A percentile compares a stretch with the other conserved stretches of the same genome.
Conservation (phyloP, 2,797 vertebrate species). For the Valencia hispanica region DNA sequence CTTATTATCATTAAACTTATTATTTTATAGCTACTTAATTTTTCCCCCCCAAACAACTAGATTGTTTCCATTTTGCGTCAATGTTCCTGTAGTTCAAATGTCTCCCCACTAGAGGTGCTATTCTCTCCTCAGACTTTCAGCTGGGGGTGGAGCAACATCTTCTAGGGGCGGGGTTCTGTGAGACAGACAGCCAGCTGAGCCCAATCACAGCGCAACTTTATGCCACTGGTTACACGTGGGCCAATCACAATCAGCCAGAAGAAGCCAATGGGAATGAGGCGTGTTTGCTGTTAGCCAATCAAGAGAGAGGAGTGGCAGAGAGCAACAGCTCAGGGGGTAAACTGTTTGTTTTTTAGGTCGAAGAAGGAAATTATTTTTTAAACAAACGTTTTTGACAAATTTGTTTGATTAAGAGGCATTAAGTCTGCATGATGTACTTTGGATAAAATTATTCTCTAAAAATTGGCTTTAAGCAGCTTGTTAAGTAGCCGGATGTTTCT, state of each 20-base stretch:
- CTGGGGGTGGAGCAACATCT: slow-evolving; percentile 76
- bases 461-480: too few species aligned
- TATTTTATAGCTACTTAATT: too few species aligned
- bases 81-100: slow-evolving; percentile 22
- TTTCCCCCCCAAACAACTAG: too few species aligned
- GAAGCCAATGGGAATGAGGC: slow-evolving; percentile 76
- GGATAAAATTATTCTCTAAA: neutral
- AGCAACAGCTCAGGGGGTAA: slow-evolving; percentile 78
- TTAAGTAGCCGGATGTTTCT: too few species aligned
- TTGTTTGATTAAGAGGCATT: neutral
- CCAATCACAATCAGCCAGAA: slow-evolving; percentile 78
- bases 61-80: accelerated
- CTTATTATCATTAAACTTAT: neutral
- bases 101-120: slow-evolving; percentile 63
- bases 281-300: slow-evolving; percentile 68
- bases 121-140: slow-evolving; percentile 80
- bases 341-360: slow-evolving; percentile 15
- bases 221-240: slow-evolving; percentile 64
- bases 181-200: slow-evolving; percentile 74
- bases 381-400: neutral
- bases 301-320: slow-evolving; percentile 70
- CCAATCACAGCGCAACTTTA: slow-evolving; percentile 77
- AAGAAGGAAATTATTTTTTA: neutral
- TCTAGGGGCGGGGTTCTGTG: slow-evolving; percentile 70
- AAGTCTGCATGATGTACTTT: neutral